A percentile compares a stretch with the other conserved stretches of the same genome.
phyloP scores from a whole-genome alignment of 1,140 invertebrate species.

The Drosophila insularis region DNA sequence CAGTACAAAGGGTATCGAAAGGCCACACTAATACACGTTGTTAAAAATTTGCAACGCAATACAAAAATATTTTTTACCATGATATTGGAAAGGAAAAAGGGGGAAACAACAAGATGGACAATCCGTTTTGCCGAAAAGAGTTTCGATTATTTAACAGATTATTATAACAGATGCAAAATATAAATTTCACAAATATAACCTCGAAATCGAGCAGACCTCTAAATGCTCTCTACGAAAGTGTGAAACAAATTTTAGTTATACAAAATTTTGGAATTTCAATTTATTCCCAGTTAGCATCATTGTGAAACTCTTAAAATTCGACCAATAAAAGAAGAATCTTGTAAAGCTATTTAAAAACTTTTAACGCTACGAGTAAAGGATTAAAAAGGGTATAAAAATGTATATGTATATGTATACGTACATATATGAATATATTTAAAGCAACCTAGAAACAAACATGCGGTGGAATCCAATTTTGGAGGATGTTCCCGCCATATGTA shows the following conservation, averaged over 20 bases:
- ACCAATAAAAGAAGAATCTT: no score
- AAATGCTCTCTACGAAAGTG: background rate
- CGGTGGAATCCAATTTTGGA: background rate
- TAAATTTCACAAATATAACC: background rate
- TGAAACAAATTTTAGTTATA: no score
- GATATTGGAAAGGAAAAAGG: background rate
- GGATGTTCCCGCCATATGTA: background rate
- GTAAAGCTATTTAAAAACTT: background rate
- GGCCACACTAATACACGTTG: background rate
- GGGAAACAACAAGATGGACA: background rate
- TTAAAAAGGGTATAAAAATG: background rate
- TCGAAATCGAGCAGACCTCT: background rate
- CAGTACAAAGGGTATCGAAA: background rate
- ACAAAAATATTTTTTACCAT: background rate
- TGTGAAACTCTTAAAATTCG: no score
- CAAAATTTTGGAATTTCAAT: background rate
- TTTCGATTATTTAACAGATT: background rate
- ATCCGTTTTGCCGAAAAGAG: background rate
- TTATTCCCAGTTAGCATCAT: no score
- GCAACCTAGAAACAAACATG: background rate
- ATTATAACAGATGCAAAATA: background rate
- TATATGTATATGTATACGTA: no score
- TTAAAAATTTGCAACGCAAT: background rate
- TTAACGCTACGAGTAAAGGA: background rate
- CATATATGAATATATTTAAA: background rate